A percentile compares a stretch with the other conserved stretches of the same genome.
Conservation (phyloP, 1,140 invertebrate species). For the Drosophila fuyamai region DNA sequence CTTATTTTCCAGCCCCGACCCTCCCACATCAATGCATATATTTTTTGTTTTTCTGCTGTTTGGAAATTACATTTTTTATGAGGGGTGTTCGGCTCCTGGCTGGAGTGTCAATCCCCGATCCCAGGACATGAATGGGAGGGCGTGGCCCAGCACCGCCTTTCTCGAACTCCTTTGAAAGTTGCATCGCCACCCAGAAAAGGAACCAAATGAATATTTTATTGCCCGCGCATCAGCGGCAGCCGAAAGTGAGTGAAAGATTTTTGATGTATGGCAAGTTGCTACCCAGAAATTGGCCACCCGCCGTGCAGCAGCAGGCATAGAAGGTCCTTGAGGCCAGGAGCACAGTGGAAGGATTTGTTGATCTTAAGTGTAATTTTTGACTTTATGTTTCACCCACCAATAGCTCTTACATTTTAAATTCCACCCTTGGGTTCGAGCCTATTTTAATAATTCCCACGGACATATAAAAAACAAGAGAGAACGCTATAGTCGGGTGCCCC, state of each 20-base stretch:
- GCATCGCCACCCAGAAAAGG: slow-evolving; percentile 49
- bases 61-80: slow-evolving; percentile 80
- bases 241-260: slow-evolving; percentile 47
- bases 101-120: slow-evolving; percentile 54
- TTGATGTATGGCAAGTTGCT: slow-evolving; percentile 50
- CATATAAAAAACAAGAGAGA: too few relatives aligned
- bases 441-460: too few relatives aligned
- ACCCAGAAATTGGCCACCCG: slow-evolving; percentile 67
- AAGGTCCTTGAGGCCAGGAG: slow-evolving; percentile 4
- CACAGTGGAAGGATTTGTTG: slow-evolving; percentile 9
- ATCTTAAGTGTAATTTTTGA: too few relatives aligned
- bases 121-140: slow-evolving; percentile 38
- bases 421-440: too few relatives aligned
- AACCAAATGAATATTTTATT: slow-evolving; percentile 77
- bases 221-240: slow-evolving; percentile 43
- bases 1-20: slow-evolving; percentile 27
- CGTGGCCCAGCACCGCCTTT: slow-evolving; percentile 7
- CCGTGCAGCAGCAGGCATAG: slow-evolving; percentile 42
- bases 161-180: slow-evolving; percentile 63
- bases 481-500: too few relatives aligned
- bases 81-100: slow-evolving; percentile 61
- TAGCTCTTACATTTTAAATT: too few relatives aligned
- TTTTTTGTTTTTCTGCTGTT: slow-evolving; percentile 27
- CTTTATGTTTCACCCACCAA: too few relatives aligned
- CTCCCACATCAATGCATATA: slow-evolving; percentile 19